Base-by-base conservation (phyloP, 2,113 vertebrate genomes). In the Atlantisia rogersi region DNA sequence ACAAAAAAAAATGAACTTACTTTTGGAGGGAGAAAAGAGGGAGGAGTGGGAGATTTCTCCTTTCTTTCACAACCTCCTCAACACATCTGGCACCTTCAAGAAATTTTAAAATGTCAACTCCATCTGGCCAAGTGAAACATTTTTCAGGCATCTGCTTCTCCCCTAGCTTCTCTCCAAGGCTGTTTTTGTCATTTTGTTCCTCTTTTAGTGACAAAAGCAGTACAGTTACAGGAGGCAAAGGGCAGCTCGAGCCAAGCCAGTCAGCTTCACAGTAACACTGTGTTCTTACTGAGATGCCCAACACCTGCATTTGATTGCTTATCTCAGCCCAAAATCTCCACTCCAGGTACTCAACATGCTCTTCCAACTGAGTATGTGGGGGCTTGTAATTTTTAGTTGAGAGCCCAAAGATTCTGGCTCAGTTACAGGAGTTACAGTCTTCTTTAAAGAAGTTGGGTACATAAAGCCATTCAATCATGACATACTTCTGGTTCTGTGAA, bases 61-160 rank as follows among this genome's bases (percentile, higher is more conserved):
- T 67, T 82, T 82, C 75, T 92, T 83, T 93, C 76, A 88, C 79
- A 90, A 71, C 79, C 73, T 89, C 65, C 46, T 92, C 85, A 92
- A 46, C 60, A 86, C 35, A 92, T 60, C 77, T 92, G 40, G 60
- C 31, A 90, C 35, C 53, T 58, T 84, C 80, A 58, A 81, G 56
- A 84, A 78, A 81, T 94, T 82, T 86, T 40, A 88, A 37, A 82
- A 93, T 12, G 2, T 58, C 19, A 95, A 44, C 32, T 91, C 70
- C 32, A 2, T 70, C 62, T 52, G 65, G 24, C 24, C 56, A 76
- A 92, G 31, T 12, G 48, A 96, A 88, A 85, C 25, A 32, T 32
- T 88, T 92, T 88, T 82, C 31, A 93, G 67, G 63, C 53, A 83
- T 70, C 63, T 90, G 69, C 29, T 92, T 55, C 26, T 65, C 59